A percentile compares a stretch with the other conserved stretches of the same genome.
Evolutionary conservation across 1,140 invertebrate species (phyloP).

Genomic region (Drosophila punjabiensis): DNA sequence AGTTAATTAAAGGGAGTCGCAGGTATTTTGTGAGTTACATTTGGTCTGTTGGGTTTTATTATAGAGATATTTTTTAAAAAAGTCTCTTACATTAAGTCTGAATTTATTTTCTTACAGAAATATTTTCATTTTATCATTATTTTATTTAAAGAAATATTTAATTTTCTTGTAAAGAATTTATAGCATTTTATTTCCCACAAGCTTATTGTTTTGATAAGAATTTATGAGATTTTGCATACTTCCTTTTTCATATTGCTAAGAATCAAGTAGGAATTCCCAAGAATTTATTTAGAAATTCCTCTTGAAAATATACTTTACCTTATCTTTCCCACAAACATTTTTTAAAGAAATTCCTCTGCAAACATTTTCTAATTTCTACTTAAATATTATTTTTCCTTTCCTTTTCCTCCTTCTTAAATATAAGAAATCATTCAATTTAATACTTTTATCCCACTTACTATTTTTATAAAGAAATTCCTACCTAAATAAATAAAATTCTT

Average conservation of each 20-base stretch:
- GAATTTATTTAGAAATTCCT: background rate
- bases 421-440: background rate
- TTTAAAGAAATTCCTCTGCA: too few relatives aligned
- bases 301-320: background rate
- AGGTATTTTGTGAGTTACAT: background rate
- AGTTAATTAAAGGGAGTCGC: background rate
- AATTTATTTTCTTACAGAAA: background rate
- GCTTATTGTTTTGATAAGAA: background rate
- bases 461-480: background rate
- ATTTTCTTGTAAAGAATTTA: too few relatives aligned
- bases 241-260: background rate
- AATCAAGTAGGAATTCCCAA: background rate
- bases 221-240: background rate
- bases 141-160: too few relatives aligned
- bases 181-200: too few relatives aligned
- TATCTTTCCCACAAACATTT: too few relatives aligned
- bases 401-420: background rate
- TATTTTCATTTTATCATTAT: background rate
- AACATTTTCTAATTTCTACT: too few relatives aligned
- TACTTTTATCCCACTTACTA: background rate
- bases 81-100: background rate
- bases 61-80: background rate
- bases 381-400: background rate
- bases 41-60: background rate
- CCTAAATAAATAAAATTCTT: conserved; percentile 9